Evolutionary conservation across 2,888 invertebrate genomes (phyloP).

Genomic region (Apamea epomidion): DNA sequence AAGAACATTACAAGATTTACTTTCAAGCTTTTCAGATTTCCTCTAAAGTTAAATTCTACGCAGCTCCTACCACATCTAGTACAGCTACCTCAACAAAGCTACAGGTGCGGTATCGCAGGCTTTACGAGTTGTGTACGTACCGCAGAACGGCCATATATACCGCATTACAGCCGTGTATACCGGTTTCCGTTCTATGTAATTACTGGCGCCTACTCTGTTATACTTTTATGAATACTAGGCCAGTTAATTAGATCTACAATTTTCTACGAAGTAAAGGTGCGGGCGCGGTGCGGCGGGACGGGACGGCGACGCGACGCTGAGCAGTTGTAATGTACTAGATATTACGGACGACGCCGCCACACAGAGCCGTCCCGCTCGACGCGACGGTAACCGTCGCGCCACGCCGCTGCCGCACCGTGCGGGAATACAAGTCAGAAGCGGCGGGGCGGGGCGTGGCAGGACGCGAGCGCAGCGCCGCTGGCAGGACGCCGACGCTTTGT

Average conservation of each 20-base stretch:
- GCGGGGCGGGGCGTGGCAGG: too few species aligned
- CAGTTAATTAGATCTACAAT: not conserved
- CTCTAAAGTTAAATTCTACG: not conserved
- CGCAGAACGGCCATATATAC: slow-evolving; percentile 9
- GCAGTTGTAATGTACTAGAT: too few species aligned
- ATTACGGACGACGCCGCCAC: too few species aligned
- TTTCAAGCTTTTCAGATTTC: not conserved
- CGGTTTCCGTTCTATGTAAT: slow-evolving; percentile 2
- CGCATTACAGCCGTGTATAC: not conserved
- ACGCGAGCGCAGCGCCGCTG: too few species aligned
- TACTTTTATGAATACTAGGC: slow-evolving; percentile 8
- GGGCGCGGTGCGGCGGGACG: too few species aligned
- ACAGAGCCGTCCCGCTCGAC: too few species aligned
- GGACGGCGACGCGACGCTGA: too few species aligned
- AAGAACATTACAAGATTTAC: not conserved
- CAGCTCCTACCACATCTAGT: slow-evolving; percentile 33
- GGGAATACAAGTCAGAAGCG: too few species aligned
- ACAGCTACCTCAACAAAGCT: slow-evolving; percentile 9
- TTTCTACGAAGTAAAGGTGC: not conserved
- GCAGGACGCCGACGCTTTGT: too few species aligned
- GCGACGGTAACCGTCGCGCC: too few species aligned
- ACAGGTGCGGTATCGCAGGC: slow-evolving; percentile 47
- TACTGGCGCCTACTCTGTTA: slow-evolving; percentile 6
- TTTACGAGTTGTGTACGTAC: slow-evolving; percentile 45
- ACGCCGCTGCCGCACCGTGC: too few species aligned